Conservation (phyloP, 2,797 vertebrate genomes). For the Cichlasoma orientale region DNA sequence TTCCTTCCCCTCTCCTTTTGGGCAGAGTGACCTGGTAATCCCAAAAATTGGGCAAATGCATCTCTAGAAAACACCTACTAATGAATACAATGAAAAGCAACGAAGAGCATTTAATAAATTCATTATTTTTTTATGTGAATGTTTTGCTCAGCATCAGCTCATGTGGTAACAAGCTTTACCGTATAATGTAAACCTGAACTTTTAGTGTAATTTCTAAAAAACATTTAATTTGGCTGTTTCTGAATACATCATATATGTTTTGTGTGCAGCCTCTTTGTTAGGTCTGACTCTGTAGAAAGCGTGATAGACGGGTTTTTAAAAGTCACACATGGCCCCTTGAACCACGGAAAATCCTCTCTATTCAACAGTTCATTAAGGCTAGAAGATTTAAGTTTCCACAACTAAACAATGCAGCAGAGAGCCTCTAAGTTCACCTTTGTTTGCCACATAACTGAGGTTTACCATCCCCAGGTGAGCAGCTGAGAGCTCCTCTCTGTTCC, state of each 20-base stretch:
- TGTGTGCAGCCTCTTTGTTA: conserved; percentile 37
- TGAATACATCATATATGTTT: conserved; percentile 25
- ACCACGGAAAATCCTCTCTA: conserved; percentile 76
- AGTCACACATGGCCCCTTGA: conserved; percentile 71
- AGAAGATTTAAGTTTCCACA: conserved; percentile 79
- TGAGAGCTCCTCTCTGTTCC: conserved; percentile 70
- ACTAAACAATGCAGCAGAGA: conserved; percentile 74
- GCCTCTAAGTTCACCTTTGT: conserved; percentile 81
- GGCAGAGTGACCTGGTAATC: background rate
- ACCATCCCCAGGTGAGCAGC: conserved; percentile 75
- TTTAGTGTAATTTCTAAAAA: background rate
- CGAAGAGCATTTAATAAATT: background rate
- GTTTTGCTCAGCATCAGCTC: background rate
- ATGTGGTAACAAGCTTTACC: background rate
- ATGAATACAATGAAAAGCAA: background rate
- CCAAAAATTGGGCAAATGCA: background rate
- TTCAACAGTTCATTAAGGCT: conserved; percentile 77
- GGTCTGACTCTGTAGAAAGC: conserved; percentile 43
- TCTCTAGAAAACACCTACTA: background rate
- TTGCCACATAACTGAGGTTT: conserved; percentile 79
- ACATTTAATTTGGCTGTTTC: conserved; percentile 10
- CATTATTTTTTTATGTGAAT: background rate
- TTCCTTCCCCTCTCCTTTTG: conserved; percentile 2
- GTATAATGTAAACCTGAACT: background rate
- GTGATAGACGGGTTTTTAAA: conserved; percentile 70